Evolutionary conservation across 1,140 invertebrate species (phyloP).

Genomic region (Bemisia tabaci): DNA sequence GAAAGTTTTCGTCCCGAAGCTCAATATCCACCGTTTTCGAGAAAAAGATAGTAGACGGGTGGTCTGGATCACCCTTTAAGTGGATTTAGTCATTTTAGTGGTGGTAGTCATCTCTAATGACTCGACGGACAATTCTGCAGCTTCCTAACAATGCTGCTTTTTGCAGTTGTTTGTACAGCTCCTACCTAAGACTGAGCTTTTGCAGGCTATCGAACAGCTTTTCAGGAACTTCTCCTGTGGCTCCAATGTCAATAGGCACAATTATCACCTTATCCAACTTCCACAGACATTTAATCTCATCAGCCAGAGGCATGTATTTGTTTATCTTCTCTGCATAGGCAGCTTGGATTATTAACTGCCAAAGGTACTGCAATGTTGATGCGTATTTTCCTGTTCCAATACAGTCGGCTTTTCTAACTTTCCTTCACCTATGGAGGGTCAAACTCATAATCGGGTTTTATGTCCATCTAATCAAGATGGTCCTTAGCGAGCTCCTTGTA

Average conservation of each 20-base stretch:
- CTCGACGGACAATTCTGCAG: background rate
- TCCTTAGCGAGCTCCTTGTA: slow-evolving; percentile 1
- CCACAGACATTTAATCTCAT: slow-evolving; percentile 2
- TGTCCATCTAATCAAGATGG: background rate
- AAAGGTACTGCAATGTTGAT: slow-evolving; percentile 3
- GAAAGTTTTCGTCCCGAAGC: too few relatives aligned
- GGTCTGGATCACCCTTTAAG: too few relatives aligned
- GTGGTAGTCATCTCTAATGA: background rate
- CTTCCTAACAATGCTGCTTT: background rate
- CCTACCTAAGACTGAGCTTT: background rate
- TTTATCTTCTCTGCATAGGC: slow-evolving; percentile 3
- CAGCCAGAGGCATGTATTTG: slow-evolving; percentile 1
- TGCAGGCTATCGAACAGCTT: background rate
- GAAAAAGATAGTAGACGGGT: too few relatives aligned
- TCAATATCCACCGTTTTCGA: too few relatives aligned
- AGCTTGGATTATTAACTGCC: background rate
- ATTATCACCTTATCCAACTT: slow-evolving; percentile 4
- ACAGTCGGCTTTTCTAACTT: slow-evolving; percentile 2
- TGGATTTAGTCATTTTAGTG: background rate
- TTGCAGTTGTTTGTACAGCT: background rate
- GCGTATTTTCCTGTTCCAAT: slow-evolving; percentile 2
- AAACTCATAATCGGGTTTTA: background rate
- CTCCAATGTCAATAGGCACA: background rate
- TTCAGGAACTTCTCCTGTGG: slow-evolving; percentile 1
- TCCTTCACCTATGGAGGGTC: background rate